A percentile compares a stretch with the other conserved stretches of the same genome.
Evolutionary conservation across 2,797 vertebrate species (phyloP).

Genomic region (Clarias platycephalus): DNA sequence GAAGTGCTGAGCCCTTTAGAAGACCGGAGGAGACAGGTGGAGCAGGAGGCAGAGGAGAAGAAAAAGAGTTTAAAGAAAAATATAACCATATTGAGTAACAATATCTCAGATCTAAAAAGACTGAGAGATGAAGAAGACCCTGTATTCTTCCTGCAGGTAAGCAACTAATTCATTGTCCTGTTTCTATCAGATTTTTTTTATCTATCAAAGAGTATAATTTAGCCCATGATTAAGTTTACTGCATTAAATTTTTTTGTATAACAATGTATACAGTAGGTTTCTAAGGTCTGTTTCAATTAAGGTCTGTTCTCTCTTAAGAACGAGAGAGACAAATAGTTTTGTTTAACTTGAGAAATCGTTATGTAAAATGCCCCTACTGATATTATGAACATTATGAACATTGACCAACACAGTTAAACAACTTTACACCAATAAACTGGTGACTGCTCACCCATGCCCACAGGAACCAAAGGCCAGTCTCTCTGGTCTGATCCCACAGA

Average conservation of each 20-base stretch:
- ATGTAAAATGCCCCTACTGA: neutral
- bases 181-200: neutral
- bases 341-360: neutral
- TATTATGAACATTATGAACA: too few relatives aligned
- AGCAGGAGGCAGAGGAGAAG: constrained; percentile 16
- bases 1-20: constrained; percentile 34
- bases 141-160: constrained; percentile 48
- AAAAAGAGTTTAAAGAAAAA: constrained; percentile 27
- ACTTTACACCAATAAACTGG: too few relatives aligned
- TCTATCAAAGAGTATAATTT: neutral
- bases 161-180: neutral
- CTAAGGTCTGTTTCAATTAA: neutral
- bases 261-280: neutral
- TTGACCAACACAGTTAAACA: too few relatives aligned
- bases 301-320: too few relatives aligned
- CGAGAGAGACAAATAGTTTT: neutral
- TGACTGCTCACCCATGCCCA: too few relatives aligned
- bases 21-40: constrained; percentile 27
- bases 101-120: constrained; percentile 20
- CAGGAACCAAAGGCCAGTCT: too few relatives aligned
- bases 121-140: constrained; percentile 35
- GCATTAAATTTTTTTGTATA: neutral
- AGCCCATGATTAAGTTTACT: too few relatives aligned
- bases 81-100: neutral
- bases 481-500: too few relatives aligned